A percentile compares a stretch with the other conserved stretches of the same genome.
These are phyloP conservation scores for Stomorhina lunata DNA, from an alignment of 2,888 invertebrate species.

Conservation along the genomic window DNA sequence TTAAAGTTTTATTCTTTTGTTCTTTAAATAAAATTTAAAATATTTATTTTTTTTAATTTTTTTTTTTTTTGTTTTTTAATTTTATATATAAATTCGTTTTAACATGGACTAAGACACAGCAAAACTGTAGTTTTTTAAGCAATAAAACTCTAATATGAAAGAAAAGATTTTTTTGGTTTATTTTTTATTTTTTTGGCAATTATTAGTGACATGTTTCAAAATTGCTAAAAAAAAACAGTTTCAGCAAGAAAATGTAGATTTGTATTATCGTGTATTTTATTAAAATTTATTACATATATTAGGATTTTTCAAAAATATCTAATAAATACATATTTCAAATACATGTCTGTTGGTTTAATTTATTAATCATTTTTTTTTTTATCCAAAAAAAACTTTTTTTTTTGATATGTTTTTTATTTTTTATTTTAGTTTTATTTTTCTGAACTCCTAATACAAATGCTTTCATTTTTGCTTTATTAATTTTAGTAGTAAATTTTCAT, in stretches of 20 bases:
- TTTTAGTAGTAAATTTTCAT: neutral
- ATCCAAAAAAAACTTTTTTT: conserved; percentile 13
- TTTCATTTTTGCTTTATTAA: neutral
- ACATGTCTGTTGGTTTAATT: conserved; percentile 30
- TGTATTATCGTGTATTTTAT: conserved; percentile 9
- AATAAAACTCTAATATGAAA: conserved; percentile 61
- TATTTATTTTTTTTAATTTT: conserved; percentile 20
- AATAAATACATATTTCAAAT: conserved; percentile 43
- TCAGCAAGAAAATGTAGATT: conserved; percentile 55
- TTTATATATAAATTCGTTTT: conserved; percentile 76
- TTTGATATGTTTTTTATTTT: conserved; percentile 56
- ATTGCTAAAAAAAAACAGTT: conserved; percentile 47
- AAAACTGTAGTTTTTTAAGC: conserved; percentile 72
- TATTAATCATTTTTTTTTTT: neutral
- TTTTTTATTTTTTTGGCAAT: conserved; percentile 40
- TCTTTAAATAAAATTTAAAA: conserved; percentile 35
- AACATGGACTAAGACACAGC: conserved; percentile 80
- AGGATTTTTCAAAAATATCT: conserved; percentile 14
- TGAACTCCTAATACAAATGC: conserved; percentile 44
- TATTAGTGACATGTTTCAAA: conserved; percentile 49
- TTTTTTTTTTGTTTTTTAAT: conserved; percentile 31
- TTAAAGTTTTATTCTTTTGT: conserved; percentile 30
- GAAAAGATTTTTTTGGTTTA: conserved; percentile 34
- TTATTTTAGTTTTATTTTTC: conserved; percentile 20
- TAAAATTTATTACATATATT: conserved; percentile 19